These are phyloP conservation scores for Limanda limanda DNA, from an alignment of 2,113 vertebrate species.

Conservation along the genomic window DNA sequence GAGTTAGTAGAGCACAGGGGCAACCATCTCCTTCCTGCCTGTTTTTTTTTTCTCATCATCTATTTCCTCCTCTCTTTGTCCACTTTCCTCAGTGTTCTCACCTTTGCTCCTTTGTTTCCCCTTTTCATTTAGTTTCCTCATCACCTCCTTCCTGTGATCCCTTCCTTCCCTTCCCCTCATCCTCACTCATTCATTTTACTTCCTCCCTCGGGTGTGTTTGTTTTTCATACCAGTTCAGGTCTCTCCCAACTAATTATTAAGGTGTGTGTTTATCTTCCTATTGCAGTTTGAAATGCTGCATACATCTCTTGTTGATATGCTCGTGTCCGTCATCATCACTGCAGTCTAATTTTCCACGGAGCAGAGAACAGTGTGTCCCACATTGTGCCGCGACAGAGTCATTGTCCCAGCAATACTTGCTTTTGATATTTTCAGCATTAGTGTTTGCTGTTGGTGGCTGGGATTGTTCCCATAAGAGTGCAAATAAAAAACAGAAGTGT, in stretches of 20 bases:
- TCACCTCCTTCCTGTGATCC: background rate
- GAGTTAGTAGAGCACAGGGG: background rate
- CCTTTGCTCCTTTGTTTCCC: background rate
- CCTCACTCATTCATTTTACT: background rate
- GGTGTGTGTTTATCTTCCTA: background rate
- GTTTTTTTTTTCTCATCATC: too few species aligned
- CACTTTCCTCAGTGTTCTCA: background rate
- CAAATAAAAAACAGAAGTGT: slow-evolving; percentile 18
- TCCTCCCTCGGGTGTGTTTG: background rate
- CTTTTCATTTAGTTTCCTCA: background rate
- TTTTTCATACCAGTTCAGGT: too few species aligned
- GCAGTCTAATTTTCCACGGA: slow-evolving; percentile 32
- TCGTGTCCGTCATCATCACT: background rate
- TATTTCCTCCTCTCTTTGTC: background rate
- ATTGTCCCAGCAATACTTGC: background rate
- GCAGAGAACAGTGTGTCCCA: background rate
- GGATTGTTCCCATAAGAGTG: slow-evolving; percentile 5
- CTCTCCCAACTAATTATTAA: background rate
- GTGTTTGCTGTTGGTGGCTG: slow-evolving; percentile 35
- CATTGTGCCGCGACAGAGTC: slow-evolving; percentile 20
- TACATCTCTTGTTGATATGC: slow-evolving; percentile 40
- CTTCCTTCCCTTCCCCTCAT: background rate
- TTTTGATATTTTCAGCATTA: slow-evolving; percentile 40
- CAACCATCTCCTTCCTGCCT: too few species aligned
- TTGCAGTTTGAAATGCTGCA: slow-evolving; percentile 15